Conservation (phyloP, 2,888 invertebrate species). For the Azorinus chamasolen region DNA sequence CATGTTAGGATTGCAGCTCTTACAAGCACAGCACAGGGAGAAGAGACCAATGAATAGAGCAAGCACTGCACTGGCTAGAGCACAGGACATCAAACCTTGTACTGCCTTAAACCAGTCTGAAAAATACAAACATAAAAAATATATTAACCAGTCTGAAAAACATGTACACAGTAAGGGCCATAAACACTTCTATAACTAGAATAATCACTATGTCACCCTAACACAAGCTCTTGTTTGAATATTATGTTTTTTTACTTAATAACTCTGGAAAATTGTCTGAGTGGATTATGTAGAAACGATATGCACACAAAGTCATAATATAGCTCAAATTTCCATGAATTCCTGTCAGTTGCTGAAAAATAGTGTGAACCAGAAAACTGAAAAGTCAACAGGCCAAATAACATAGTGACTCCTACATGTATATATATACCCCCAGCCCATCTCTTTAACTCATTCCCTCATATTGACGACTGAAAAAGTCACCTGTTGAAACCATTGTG, state of each 20-base stretch:
- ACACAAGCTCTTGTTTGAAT: not conserved
- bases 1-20: conserved; percentile 80
- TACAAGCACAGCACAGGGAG: conserved; percentile 80
- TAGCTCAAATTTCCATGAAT: too few relatives aligned
- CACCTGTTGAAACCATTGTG: too few relatives aligned
- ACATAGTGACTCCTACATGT: too few relatives aligned
- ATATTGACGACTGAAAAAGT: too few relatives aligned
- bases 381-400: too few relatives aligned
- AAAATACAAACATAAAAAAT: conserved; percentile 23
- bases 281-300: not conserved
- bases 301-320: too few relatives aligned
- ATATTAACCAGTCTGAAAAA: too few relatives aligned
- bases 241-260: not conserved
- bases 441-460: too few relatives aligned
- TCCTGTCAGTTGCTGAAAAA: too few relatives aligned
- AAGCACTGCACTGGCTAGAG: conserved; percentile 76
- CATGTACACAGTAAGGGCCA: too few relatives aligned
- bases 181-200: not conserved
- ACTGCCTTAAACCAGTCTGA: conserved; percentile 83
- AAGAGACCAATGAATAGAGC: conserved; percentile 79
- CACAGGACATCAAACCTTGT: conserved; percentile 81
- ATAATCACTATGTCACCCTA: not conserved
- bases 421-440: too few relatives aligned
- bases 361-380: too few relatives aligned
- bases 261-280: not conserved